Base-by-base conservation (phyloP, 2,113 vertebrate genomes). In the Proteles cristata region DNA sequence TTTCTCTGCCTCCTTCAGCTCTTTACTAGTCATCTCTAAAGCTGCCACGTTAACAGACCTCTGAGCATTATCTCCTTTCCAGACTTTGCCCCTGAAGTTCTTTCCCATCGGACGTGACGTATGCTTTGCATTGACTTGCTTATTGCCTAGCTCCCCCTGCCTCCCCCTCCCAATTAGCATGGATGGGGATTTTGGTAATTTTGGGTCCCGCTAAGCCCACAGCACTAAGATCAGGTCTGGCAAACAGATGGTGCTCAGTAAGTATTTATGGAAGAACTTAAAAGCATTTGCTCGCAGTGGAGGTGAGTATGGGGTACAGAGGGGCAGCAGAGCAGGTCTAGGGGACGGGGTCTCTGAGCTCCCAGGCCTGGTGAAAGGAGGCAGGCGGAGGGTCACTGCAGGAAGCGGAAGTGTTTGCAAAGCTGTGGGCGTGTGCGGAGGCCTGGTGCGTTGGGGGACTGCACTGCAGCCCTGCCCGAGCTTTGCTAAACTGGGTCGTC, bases 381-480 rank as follows among this genome's bases (percentile, higher is more conserved):
- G 14, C n/a, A 58, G 50, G 14, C 26, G 16, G 2, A 33, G 74
- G 16, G 50, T 31, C 48, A 35, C 1, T 4, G 21, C 21, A 33
- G 48, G 81, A 55, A 19, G 19, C 6, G 43, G 11, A 53, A 11
- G 68, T 0, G 7, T 0, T 2, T 2, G 7, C 53, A 25, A 33
- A 26, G 55, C 92, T 39, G 7, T 0, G 11, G 85, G 23, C 0
- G 45, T n/a, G 4, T 43, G 95, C 2, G 68, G 96, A 66, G 17
- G 65, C 16, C 45, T 2, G 35, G 8, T 0, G 15, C 43, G 45
- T 58, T 15, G 17, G 88, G 65, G 16, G 23, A 28, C 9, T 0
- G 3, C 5, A 17, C 35, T 3, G 17, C 26, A 10, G 33, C 0
- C 6, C 0, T 0, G 8, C 88, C 58, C 4, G 84, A n/a, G 48